phyloP scores from a whole-genome alignment of 2,797 vertebrate genomes.

The Falco novaeseelandiae region DNA sequence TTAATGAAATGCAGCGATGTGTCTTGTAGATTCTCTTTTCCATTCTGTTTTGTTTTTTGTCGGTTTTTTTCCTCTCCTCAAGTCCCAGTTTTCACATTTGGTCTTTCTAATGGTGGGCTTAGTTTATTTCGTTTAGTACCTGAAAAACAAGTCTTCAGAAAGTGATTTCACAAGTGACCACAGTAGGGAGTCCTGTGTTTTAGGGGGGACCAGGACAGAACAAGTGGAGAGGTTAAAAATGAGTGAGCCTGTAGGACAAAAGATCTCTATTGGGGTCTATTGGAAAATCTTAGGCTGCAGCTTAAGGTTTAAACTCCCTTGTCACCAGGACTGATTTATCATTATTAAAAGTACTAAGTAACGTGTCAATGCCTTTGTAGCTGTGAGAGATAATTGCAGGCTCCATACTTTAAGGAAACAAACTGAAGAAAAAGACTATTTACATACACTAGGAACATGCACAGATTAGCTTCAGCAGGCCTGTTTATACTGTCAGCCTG shows the following conservation, averaged over 20 bases:
- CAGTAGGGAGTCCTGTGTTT: not conserved
- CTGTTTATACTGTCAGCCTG: constrained; percentile 71
- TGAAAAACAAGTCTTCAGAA: constrained; percentile 10
- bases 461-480: constrained; percentile 65
- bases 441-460: constrained; percentile 55
- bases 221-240: not conserved
- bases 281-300: not conserved
- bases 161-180: not conserved
- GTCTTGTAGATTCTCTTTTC: not conserved
- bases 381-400: constrained; percentile 71
- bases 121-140: not conserved
- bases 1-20: constrained; percentile 56
- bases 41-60: not conserved
- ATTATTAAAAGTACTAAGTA: constrained; percentile 68
- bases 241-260: not conserved
- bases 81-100: not conserved
- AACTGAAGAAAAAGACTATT: constrained; percentile 68
- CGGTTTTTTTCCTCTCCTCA: not conserved
- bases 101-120: constrained; percentile 3
- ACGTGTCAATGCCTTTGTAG: constrained; percentile 65
- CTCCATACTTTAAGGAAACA: constrained; percentile 70
- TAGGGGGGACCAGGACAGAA: not conserved
- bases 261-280: not conserved
- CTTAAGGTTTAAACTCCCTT: constrained; percentile 28
- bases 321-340: constrained; percentile 64